Base-by-base conservation (phyloP, 2,888 invertebrate genomes). In the Drosophila subsilvestris region DNA sequence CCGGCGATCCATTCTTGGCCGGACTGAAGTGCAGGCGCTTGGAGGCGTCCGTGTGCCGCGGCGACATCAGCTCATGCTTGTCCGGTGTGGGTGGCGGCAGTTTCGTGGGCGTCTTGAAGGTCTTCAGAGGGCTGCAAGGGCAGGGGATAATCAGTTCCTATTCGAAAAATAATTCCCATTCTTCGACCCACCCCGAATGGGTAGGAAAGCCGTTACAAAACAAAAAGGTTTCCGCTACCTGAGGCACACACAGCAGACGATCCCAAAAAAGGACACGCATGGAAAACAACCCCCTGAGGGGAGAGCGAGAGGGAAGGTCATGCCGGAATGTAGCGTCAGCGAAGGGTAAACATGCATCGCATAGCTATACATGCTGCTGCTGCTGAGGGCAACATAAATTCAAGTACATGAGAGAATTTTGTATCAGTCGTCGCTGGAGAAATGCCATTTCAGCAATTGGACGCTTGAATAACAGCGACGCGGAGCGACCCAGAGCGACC, bases 1-100 rank as follows among this genome's bases (percentile, higher is more conserved):
- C 88, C 8, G 93, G 93, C 51, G 93, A 93, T 1, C 92, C 90
- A 76, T 91, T 93, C 92, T 94, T 96, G 81, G 93, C 94, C 8
- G 95, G 95, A 77, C 94, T 95, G 73, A 94, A 94, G 27, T 94
- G 91, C n/a, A 95, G 92, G 74, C 95, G 93, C 45, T 94, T 93
- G 61, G 94, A 91, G 45, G 92, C 90, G 49, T 93, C 88, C 65
- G 95, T 94, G 87, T 94, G 94, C 71, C 95, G 93, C 10, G 95
- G 95, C 50, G 94, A 94, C 90, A 94, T 93, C 42, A 94, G 91
- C 62, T 93, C 93, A 87, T 94, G 93, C 83, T 93, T 93, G 71
- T 91, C 92, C 25, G 93, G 92, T 72, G 93, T 90, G 49, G 91
- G 85, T 10, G 91, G 90, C 45, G 92, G 90, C 22, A 90, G 66